Percentiles rank a stretch among this genome's conserved stretches.
Conservation (phyloP, 2,113 vertebrate genomes). For the Cochlearius cochlearius region DNA sequence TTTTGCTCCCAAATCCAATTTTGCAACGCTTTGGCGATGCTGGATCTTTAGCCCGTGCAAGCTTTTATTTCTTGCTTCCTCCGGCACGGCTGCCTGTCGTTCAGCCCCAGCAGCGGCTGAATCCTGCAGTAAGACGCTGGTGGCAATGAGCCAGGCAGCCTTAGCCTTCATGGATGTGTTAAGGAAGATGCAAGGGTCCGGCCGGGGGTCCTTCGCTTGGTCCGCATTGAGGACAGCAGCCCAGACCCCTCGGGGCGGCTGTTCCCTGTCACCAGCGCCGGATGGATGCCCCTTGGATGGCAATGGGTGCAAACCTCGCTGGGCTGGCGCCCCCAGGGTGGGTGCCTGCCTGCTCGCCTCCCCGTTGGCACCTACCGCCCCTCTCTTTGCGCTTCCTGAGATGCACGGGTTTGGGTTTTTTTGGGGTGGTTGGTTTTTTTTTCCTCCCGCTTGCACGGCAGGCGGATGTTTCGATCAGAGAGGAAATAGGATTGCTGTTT, state of each 20-base stretch:
- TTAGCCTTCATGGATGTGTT: background rate
- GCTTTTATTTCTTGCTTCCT: background rate
- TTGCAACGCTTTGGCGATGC: rapidly evolving
- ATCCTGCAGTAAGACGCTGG: background rate
- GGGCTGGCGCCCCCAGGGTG: rapidly evolving
- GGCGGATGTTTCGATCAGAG: constrained; percentile 65
- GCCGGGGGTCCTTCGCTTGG: rapidly evolving
- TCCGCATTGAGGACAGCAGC: background rate
- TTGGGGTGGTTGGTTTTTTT: background rate
- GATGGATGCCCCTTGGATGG: background rate
- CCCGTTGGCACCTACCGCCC: background rate
- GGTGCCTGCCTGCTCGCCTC: background rate
- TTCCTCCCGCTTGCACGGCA: background rate
- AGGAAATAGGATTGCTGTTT: constrained; percentile 54
- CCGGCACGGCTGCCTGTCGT: background rate
- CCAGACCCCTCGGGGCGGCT: background rate
- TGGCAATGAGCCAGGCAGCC: rapidly evolving
- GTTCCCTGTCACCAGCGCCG: rapidly evolving
- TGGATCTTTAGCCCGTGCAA: background rate
- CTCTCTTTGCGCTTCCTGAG: background rate
- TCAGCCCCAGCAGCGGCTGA: background rate
- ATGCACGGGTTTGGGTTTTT: background rate
- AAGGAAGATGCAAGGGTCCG: background rate
- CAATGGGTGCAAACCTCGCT: background rate
- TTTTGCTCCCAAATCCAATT: background rate